phyloP scores from a whole-genome alignment of 2,888 invertebrate genomes.

The Ormyrus thymus region DNA sequence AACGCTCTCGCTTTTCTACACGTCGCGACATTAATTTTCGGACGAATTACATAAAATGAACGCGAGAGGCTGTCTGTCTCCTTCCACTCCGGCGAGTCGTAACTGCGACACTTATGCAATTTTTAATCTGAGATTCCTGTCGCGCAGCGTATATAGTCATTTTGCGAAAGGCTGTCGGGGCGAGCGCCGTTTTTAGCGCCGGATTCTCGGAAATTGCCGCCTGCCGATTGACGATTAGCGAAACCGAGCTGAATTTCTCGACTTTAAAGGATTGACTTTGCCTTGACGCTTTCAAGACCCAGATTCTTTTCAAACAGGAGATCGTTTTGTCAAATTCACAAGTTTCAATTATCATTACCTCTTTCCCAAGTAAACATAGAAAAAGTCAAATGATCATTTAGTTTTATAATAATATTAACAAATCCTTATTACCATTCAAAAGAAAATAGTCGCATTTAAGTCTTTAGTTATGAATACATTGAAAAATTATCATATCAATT shows the following conservation, averaged over 20 bases:
- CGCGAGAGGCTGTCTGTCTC: slow-evolving; percentile 2
- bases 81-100: neutral
- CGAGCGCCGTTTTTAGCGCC: slow-evolving; percentile 9
- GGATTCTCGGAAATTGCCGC: neutral
- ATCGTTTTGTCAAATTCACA: neutral
- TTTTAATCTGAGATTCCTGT: slow-evolving; percentile 12
- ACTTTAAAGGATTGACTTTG: slow-evolving; percentile 28
- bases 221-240: neutral
- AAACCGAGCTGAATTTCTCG: neutral
- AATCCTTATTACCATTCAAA: no score
- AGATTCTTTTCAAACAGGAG: neutral
- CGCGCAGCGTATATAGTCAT: neutral
- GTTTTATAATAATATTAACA: no score
- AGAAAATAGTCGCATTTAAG: no score
- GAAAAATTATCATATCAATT: no score
- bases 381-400: no score
- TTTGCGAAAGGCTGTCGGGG: slow-evolving; percentile 15
- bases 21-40: slow-evolving; percentile 28
- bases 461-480: no score
- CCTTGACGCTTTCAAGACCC: slow-evolving; percentile 11
- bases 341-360: no score
- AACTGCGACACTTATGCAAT: slow-evolving; percentile 7
- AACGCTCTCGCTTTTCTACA: slow-evolving; percentile 9
- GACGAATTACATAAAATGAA: slow-evolving; percentile 25
- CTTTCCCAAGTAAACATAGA: no score